A percentile compares a stretch with the other conserved stretches of the same genome.
phyloP scores from a whole-genome alignment of 2,113 vertebrate species.

The Siniperca knerii region DNA sequence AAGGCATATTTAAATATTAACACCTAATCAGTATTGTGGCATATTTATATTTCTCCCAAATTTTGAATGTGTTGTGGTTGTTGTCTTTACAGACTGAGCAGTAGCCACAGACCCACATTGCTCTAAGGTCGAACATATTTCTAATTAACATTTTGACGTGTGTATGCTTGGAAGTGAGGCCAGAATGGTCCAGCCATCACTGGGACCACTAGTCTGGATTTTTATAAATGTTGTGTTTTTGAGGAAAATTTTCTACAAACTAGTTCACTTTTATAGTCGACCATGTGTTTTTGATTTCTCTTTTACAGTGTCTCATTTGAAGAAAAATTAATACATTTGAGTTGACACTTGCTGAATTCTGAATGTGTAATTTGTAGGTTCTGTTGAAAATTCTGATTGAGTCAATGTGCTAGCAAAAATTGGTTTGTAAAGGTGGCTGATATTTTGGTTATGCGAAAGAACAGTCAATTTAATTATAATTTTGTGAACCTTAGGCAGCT shows the following conservation, averaged over 20 bases:
- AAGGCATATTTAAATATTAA: not conserved
- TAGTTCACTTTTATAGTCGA: not conserved
- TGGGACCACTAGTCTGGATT: not conserved
- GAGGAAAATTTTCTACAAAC: not conserved
- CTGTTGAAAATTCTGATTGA: not conserved
- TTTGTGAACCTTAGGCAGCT: not conserved
- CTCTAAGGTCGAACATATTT: not conserved
- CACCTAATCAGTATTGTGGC: not conserved
- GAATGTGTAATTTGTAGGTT: not conserved
- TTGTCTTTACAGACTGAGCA: not conserved
- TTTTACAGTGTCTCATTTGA: not conserved
- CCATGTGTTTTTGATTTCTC: not conserved
- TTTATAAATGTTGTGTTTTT: not conserved
- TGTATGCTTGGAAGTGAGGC: not conserved
- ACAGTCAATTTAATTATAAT: not conserved
- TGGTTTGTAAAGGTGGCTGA: not conserved
- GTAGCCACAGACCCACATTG: not conserved
- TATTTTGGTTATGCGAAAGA: not conserved
- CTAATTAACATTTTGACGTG: not conserved
- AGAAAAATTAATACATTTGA: not conserved
- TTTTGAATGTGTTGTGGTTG: no score
- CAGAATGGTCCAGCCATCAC: not conserved
- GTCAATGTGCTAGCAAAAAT: not conserved
- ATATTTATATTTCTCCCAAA: not conserved
- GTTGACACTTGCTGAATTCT: not conserved